A percentile compares a stretch with the other conserved stretches of the same genome.
Evolutionary conservation across 2,888 invertebrate genomes (phyloP).

Genomic region (Clunio marinus): DNA sequence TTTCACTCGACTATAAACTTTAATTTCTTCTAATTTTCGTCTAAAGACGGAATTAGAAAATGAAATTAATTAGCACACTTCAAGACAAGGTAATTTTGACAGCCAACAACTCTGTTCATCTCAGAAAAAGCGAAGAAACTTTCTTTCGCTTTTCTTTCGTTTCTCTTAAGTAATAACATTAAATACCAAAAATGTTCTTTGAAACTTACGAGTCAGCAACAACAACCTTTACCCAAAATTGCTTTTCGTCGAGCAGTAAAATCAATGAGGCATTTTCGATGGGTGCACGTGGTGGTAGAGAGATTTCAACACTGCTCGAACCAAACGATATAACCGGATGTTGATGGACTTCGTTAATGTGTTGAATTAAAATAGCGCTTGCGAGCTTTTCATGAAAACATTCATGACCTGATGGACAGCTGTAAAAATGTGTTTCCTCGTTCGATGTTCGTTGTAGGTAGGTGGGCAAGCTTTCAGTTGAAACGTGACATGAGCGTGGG

Average conservation of each 20-base stretch:
- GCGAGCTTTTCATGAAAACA: conserved; percentile 41
- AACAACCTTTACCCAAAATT: conserved; percentile 44
- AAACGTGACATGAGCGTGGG: conserved; percentile 41
- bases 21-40: too few relatives aligned
- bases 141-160: neutral
- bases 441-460: conserved; percentile 34
- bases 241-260: conserved; percentile 42
- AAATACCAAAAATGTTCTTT: neutral
- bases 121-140: neutral
- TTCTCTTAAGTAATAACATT: conserved; percentile 3
- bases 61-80: too few relatives aligned
- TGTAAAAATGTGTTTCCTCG: conserved; percentile 38
- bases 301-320: conserved; percentile 43
- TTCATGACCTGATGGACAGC: conserved; percentile 41
- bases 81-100: too few relatives aligned
- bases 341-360: conserved; percentile 44
- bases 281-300: conserved; percentile 44
- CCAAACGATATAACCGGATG: conserved; percentile 44
- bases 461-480: conserved; percentile 40
- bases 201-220: conserved; percentile 32
- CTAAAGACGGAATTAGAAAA: too few relatives aligned
- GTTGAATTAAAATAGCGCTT: conserved; percentile 43
- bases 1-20: neutral
- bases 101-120: too few relatives aligned
- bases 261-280: conserved; percentile 44